Base-by-base conservation (phyloP, 92 coral and sea anemone species). In the Epizoanthus stellaris region DNA sequence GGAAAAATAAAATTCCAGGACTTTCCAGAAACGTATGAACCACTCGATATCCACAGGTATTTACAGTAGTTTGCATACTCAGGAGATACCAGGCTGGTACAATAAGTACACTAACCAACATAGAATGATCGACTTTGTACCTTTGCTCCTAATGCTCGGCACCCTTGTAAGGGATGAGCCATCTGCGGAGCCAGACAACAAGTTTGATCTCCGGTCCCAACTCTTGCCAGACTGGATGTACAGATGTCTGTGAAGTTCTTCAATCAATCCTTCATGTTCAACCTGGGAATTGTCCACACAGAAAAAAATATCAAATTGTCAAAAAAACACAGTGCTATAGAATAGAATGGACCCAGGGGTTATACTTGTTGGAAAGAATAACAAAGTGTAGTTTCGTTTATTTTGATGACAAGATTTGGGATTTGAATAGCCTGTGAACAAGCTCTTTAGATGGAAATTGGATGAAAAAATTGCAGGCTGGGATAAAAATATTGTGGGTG, bases 201-300 rank as follows among this genome's bases (percentile, higher is more conserved):
- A 80, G 58, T 82, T 85, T 2, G 88, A 64, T 85, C 88, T 79
- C 75, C 80, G 82, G 34, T 87, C 74, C 25, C 81, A 40, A 70
- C 85, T 88, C 77, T 93, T 93, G 59, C 88, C 93, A 42, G 99
- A 94, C 85, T 94, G 94, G 70, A 94, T 88, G 84, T 96, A 96
- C 40, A 96, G 92, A 75, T 96, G 99, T 61, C 91, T 92, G 81
- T 94, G 94, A 39, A 96, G 88, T 43, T 96, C 96, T 42, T 93
- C 95, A 40, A 96, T 95, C 70, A 96, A 89, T 8, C 93, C 75
- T 81, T 96, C 99, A 87, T 96, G 99, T 70, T 91, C 93, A 63
- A 94, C 96, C 97, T 95, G 40, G 63, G 74, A 63, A n/a, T 53
- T 47, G 25, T 52, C 12, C 4, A 25, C 13, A 84, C 8, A 36